Percentiles rank a stretch among this genome's conserved stretches.
These are phyloP conservation scores for Tiliqua scincoides DNA, from an alignment of 2,113 vertebrate genomes.

Conservation along the genomic window DNA sequence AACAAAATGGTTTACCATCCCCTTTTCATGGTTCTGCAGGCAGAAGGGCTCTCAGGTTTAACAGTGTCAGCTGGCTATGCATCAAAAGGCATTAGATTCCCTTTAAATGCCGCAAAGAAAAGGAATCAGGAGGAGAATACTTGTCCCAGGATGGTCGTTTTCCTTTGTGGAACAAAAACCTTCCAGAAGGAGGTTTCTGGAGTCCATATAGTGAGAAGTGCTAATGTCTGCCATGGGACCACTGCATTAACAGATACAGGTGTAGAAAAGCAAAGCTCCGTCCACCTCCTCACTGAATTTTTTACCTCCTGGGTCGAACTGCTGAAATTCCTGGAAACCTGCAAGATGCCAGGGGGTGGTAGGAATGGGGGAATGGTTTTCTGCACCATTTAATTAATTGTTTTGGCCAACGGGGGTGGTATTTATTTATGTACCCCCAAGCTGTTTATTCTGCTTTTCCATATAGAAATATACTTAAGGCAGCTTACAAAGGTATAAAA, in stretches of 20 bases:
- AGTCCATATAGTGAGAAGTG: neutral
- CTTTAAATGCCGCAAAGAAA: slow-evolving; percentile 14
- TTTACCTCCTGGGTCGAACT: neutral
- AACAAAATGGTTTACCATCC: neutral
- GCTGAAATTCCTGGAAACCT: neutral
- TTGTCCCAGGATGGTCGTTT: rapidly evolving
- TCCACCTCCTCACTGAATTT: neutral
- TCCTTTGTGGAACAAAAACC: slow-evolving; percentile 26
- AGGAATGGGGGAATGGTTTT: neutral
- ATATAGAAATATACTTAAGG: neutral
- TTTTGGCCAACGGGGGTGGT: neutral
- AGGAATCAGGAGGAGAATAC: neutral
- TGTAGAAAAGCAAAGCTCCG: neutral
- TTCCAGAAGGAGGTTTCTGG: neutral
- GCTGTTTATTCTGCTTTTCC: too few relatives aligned
- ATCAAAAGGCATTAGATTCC: neutral
- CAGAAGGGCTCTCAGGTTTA: neutral
- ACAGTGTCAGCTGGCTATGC: neutral
- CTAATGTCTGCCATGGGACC: neutral
- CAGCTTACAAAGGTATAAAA: too few relatives aligned
- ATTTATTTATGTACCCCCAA: too few relatives aligned
- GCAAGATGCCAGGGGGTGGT: neutral
- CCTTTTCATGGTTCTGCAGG: slow-evolving; percentile 16
- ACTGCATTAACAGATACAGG: rapidly evolving
- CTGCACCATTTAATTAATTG: too few relatives aligned